Evolutionary conservation across 2,797 vertebrate species (phyloP), one percentile per base, ranked within the genome.

Genomic region (Melanotaenia nigrans): DNA sequence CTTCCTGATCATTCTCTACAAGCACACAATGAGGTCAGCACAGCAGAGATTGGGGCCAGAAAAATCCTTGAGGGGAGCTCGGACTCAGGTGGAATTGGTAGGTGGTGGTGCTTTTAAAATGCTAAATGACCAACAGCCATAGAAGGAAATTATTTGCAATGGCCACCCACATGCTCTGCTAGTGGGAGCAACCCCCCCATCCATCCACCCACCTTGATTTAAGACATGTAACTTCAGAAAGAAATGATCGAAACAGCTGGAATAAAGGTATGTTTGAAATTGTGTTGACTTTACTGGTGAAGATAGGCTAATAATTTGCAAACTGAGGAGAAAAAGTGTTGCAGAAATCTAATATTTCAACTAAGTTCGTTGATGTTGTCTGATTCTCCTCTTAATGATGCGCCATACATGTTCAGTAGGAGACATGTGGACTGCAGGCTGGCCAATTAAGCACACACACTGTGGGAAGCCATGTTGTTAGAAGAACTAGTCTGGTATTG

Each of bases 61-160:
- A 45, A 66, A 30, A 42, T 22, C 49, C 45, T 40, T 42, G 47
- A 16, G 61, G 59, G 25, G 22, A 36, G 40, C 9, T 65, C 54
- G 7, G 20, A 54, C 30, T 83, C 3, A 54, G 28, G 30, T 53
- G n/a, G 42, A 62, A 57, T 36, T 2, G 45, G 65, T 71, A 51
- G 54, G 25, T 38, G 55, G 40, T 4, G 58, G 30, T 25, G 16
- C 40, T 49, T 56, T 30, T 53, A 58, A 68, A 81, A 56, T 20
- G 30, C 24, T 30, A 62, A 30, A 65, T 10, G 1, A 70, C 22
- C 28, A 61, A 35, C 20, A 68, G 53, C 30, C 49, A 12, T 12
- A 18, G 57, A 25, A 24, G 57, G 30, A 68, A 65, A 55, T 42
- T 62, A 68, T 57, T 54, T 65, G 20, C 71, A 64, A 47, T 36